Percentiles rank a stretch among this genome's conserved stretches.
These are phyloP conservation scores for Cataglyphis rosenhaueri DNA, from an alignment of 2,888 invertebrate genomes.

Conservation along the genomic window DNA sequence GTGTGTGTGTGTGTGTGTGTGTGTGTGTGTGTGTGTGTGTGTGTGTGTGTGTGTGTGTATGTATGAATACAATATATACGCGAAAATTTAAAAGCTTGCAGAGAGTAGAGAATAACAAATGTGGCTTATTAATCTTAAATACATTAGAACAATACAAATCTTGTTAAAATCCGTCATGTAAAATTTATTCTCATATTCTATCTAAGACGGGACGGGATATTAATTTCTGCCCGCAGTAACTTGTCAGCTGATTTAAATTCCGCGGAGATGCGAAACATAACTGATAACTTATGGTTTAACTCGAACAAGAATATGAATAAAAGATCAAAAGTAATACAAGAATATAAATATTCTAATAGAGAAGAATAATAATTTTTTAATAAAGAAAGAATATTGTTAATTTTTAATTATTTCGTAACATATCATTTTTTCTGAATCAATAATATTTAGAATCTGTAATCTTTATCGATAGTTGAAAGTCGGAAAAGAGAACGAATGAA, in stretches of 20 bases:
- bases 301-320: background rate
- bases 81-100: constrained; percentile 41
- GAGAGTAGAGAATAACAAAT: constrained; percentile 36
- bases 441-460: background rate
- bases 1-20: no score
- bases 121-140: constrained; percentile 47
- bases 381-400: background rate
- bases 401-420: background rate
- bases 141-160: constrained; percentile 29
- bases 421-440: background rate
- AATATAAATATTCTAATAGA: background rate
- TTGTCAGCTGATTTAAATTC: constrained; percentile 46
- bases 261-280: background rate
- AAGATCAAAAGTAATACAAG: background rate
- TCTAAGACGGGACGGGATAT: constrained; percentile 25
- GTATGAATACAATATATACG: constrained; percentile 11
- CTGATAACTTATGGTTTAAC: constrained; percentile 20
- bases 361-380: background rate
- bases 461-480: background rate
- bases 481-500: background rate
- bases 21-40: background rate
- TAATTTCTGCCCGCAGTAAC: constrained; percentile 31
- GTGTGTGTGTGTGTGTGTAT: background rate
- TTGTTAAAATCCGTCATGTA: constrained; percentile 35
- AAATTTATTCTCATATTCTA: constrained; percentile 37